Conservation (phyloP, 2,888 invertebrate genomes). For the Meganola albula region DNA sequence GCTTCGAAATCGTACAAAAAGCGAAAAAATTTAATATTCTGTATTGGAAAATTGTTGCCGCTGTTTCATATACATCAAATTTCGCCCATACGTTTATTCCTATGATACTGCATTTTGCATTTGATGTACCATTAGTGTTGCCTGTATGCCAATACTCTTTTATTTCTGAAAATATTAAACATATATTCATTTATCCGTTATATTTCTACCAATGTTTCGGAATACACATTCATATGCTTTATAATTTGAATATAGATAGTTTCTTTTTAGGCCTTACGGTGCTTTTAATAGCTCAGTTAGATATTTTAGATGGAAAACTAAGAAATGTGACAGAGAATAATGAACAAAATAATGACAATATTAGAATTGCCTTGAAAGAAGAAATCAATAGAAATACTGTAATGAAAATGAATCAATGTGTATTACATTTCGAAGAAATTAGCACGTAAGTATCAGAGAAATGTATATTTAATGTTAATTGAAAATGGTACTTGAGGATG, state of each 20-base stretch:
- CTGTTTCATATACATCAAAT: slow-evolving; percentile 33
- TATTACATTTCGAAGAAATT: slow-evolving; percentile 43
- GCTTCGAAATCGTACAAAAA: slow-evolving; percentile 28
- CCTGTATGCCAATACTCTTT: slow-evolving; percentile 47
- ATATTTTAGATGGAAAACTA: slow-evolving; percentile 45
- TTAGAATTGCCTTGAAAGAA: slow-evolving; percentile 2
- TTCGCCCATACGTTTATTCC: slow-evolving; percentile 31
- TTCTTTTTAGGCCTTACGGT: slow-evolving; percentile 48
- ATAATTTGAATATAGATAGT: slow-evolving; percentile 44
- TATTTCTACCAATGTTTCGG: slow-evolving; percentile 48
- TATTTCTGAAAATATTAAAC: slow-evolving; percentile 32
- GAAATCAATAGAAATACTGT: slow-evolving; percentile 16
- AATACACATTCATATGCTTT: slow-evolving; percentile 43
- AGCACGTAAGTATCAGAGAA: slow-evolving; percentile 34
- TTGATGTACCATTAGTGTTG: slow-evolving; percentile 28
- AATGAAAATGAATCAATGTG: slow-evolving; percentile 34
- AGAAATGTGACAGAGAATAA: slow-evolving; percentile 30
- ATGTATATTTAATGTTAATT: not conserved
- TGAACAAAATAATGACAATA: slow-evolving; percentile 1
- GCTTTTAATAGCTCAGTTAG: slow-evolving; percentile 45
- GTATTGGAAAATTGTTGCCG: slow-evolving; percentile 41
- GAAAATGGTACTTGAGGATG: slow-evolving; percentile 1
- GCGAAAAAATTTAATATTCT: slow-evolving; percentile 39
- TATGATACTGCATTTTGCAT: slow-evolving; percentile 34
- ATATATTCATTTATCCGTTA: slow-evolving; percentile 37